Base-by-base conservation (phyloP, 2,888 invertebrate genomes). In the Lycophotia porphyrea region DNA sequence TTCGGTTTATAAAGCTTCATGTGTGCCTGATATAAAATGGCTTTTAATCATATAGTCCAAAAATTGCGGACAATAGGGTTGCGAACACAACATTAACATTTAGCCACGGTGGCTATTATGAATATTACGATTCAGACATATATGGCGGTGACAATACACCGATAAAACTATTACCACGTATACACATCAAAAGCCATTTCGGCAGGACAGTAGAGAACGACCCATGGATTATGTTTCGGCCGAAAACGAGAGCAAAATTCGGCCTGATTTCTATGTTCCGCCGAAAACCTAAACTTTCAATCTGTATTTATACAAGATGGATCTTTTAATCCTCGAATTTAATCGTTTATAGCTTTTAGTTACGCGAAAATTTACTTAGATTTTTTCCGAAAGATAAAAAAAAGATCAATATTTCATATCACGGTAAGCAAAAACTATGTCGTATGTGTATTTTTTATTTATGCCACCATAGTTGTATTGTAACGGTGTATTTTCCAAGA, bases 161-260 rank as follows among this genome's bases (percentile, higher is more conserved):
- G 49, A 60, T 70, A 75, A 71, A 81, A 72, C 61, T 74, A 73
- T 82, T 42, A 69, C 66, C 81, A 63, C n/a, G 61, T 34, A 39
- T 72, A 47, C 42, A n/a, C 31, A 72, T 21, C 49, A 36, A 27
- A 34, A 44, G 52, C 55, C n/a, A 24, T 47, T 27, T 15, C 47
- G 47, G 27, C 42, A 21, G 27, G 13, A 49, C 8, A 39, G 15
- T 39, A 39, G 63, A 63, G 63, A n/a, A 24, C 18, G 18, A 27
- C n/a, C 18, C 4, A 34, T 39, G n/a, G 1, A 63, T n/a, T 24
- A 1, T 39, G 8, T n/a, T 63, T 13, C 11, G 63, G 39, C 39
- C n/a, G 15, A 60, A 34, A 24, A 21, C 11, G 24, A n/a, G 39
- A 39, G 39, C 15, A 8, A 39, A 39, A n/a, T 39, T 63, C n/a